Conservation (phyloP, 2,797 vertebrate genomes). For the Parauchenoglanis ngamensis region DNA sequence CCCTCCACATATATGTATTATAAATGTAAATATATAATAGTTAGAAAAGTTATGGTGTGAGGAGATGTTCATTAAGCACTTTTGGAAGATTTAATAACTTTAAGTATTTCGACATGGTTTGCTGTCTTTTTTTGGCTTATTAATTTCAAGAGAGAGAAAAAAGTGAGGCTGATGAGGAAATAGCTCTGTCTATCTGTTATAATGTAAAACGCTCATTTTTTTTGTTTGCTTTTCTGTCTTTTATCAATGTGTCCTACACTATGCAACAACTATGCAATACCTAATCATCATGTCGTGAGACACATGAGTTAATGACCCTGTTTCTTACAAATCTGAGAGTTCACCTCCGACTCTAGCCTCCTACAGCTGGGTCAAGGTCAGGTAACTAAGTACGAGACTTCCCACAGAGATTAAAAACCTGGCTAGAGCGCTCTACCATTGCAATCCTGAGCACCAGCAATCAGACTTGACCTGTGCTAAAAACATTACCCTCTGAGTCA, state of each 20-base stretch:
- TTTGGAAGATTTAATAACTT: not conserved
- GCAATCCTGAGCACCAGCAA: slow-evolving; percentile 18
- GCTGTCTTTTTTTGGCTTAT: not conserved
- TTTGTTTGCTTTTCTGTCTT: not conserved
- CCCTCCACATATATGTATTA: not conserved
- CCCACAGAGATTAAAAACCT: slow-evolving; percentile 5
- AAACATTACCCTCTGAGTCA: slow-evolving; percentile 30
- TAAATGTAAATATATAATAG: not conserved
- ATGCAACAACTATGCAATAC: not conserved
- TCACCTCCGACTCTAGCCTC: not conserved
- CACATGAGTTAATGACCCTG: too few relatives aligned
- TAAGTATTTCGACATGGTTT: not conserved
- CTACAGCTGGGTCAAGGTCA: slow-evolving; percentile 40
- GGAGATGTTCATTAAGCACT: not conserved
- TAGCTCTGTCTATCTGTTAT: not conserved
- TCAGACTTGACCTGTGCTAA: slow-evolving; percentile 33
- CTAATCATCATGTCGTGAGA: not conserved
- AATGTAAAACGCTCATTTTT: not conserved
- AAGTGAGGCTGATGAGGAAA: too few relatives aligned
- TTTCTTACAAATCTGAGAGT: slow-evolving; percentile 1
- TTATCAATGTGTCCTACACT: not conserved
- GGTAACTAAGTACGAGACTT: slow-evolving; percentile 15
- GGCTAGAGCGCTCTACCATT: not conserved
- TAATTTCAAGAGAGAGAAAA: not conserved
- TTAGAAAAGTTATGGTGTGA: not conserved